These are phyloP conservation scores for Leiothrix lutea DNA, from an alignment of 2,113 vertebrate species.

Conservation along the genomic window DNA sequence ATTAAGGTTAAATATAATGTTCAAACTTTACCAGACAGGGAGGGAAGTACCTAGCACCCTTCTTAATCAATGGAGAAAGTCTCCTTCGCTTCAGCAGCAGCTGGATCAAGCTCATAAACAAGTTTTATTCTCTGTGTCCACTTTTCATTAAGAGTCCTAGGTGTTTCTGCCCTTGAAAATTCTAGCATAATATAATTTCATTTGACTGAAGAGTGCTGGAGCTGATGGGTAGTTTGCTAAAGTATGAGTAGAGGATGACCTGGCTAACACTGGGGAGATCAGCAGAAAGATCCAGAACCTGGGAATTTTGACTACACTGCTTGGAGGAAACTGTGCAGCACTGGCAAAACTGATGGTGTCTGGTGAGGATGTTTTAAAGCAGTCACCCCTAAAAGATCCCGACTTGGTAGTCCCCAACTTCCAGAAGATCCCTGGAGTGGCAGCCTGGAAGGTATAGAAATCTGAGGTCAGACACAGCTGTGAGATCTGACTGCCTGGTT, in stretches of 20 bases:
- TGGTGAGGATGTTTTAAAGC: not conserved
- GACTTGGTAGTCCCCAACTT: fast-evolving
- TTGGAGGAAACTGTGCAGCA: not conserved
- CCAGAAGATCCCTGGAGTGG: not conserved
- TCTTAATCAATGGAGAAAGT: not conserved
- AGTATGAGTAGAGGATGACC: not conserved
- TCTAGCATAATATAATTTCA: not conserved
- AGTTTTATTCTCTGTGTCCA: not conserved
- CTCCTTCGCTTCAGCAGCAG: not conserved
- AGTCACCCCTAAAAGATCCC: fast-evolving
- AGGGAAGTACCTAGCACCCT: not conserved
- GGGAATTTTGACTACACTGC: not conserved
- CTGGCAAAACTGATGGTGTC: fast-evolving
- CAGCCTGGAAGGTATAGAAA: not conserved
- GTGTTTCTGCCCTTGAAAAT: not conserved
- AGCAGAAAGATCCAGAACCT: not conserved
- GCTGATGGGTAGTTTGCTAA: not conserved
- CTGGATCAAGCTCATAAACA: not conserved
- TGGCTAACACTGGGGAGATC: not conserved
- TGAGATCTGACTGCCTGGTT: not conserved
- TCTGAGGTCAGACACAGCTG: not conserved
- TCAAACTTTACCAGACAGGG: not conserved
- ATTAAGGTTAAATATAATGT: not conserved
- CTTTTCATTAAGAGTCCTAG: not conserved
- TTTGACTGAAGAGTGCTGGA: not conserved